Evolutionary conservation across 2,113 vertebrate species (phyloP).

Genomic region (Campylorhamphus procurvoides): DNA sequence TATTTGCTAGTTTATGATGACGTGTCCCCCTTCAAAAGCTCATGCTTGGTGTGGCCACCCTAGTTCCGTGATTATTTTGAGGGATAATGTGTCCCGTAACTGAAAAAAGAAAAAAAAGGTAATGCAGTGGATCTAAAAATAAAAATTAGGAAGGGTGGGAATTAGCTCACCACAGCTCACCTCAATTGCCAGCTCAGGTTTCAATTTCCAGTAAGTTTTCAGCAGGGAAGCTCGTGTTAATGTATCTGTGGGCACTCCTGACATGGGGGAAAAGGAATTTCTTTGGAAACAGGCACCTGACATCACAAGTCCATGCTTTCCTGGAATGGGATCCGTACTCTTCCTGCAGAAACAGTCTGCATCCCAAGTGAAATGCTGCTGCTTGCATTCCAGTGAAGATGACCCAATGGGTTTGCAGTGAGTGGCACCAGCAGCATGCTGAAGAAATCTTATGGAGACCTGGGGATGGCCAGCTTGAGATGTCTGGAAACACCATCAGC

Average conservation of each 20-base stretch:
- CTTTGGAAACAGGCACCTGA: neutral
- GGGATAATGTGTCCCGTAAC: neutral
- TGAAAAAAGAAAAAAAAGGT: neutral
- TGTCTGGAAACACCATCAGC: neutral
- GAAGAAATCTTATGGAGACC: neutral
- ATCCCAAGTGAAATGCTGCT: neutral
- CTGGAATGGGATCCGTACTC: neutral
- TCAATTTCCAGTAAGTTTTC: conserved; percentile 47
- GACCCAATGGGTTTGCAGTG: neutral
- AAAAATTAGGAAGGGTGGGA: conserved; percentile 32
- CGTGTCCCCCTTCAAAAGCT: neutral
- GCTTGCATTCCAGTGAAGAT: neutral
- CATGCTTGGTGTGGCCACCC: neutral
- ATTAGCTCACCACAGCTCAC: conserved; percentile 28
- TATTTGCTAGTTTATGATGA: neutral
- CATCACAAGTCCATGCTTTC: neutral
- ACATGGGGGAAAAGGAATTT: neutral
- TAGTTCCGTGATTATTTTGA: neutral
- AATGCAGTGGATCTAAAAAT: neutral
- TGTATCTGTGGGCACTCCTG: neutral
- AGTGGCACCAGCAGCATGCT: neutral
- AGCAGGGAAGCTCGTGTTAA: neutral
- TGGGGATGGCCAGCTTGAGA: neutral
- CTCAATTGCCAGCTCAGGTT: conserved; percentile 14
- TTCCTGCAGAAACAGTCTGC: neutral